These are phyloP conservation scores for Chionis minor DNA, from an alignment of 2,113 vertebrate species.

Conservation along the genomic window DNA sequence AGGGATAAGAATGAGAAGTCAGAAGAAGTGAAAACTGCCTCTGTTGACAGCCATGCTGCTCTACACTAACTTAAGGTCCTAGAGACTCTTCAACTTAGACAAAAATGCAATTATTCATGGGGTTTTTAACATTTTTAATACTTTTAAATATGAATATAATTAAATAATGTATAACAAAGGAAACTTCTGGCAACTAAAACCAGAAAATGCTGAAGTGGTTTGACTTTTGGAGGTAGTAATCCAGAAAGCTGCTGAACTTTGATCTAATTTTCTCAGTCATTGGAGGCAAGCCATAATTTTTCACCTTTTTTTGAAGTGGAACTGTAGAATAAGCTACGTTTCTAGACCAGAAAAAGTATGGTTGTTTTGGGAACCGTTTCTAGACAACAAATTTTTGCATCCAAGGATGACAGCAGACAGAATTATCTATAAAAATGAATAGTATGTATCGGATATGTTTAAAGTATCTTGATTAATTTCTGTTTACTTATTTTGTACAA, in stretches of 20 bases:
- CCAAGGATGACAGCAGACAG: not conserved
- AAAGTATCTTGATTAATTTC: not conserved
- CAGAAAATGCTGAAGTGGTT: not conserved
- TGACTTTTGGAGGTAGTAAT: not conserved
- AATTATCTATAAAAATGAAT: not conserved
- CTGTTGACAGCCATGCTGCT: not conserved
- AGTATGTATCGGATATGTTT: not conserved
- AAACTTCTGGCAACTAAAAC: not conserved
- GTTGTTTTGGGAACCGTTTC: not conserved
- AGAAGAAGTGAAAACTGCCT: not conserved
- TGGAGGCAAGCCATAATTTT: not conserved
- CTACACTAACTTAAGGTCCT: not conserved
- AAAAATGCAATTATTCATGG: not conserved
- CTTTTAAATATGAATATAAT: not conserved
- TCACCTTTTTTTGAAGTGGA: not conserved
- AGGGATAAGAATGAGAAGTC: not conserved
- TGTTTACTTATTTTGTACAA: not conserved
- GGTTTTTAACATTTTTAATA: not conserved
- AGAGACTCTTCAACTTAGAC: not conserved
- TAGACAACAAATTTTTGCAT: not conserved
- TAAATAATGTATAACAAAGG: not conserved
- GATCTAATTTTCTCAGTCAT: not conserved
- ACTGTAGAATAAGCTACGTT: not conserved
- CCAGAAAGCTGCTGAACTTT: not conserved
- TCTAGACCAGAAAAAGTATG: not conserved